phyloP scores from a whole-genome alignment of 2,888 invertebrate genomes.

The Cacoxenus indagator region DNA sequence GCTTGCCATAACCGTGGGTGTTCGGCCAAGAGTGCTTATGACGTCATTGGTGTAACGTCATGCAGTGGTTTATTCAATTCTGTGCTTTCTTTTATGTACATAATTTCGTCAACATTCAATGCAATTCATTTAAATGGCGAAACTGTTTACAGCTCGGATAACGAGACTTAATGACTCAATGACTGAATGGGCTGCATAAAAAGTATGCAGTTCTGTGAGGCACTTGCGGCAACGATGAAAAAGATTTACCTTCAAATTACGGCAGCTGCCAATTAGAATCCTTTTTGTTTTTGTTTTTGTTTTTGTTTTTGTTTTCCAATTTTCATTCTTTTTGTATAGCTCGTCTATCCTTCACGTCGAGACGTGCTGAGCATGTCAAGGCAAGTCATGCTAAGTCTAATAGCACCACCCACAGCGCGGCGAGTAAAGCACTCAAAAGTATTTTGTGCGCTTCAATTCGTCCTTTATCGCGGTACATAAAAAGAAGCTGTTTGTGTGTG shows the following conservation, averaged over 20 bases:
- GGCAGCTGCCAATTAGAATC: conserved; percentile 14
- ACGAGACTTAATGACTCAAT: background rate
- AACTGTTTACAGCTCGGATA: background rate
- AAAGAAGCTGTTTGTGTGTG: conserved; percentile 38
- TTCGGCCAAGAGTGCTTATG: background rate
- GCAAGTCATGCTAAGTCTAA: background rate
- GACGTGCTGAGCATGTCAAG: background rate
- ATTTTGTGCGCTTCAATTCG: conserved; percentile 17
- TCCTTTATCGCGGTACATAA: conserved; percentile 37
- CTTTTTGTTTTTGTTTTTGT: no score
- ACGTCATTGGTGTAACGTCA: background rate
- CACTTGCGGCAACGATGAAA: background rate
- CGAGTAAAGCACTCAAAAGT: conserved; percentile 14
- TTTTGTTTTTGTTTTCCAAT: no score
- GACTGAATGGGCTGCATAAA: background rate
- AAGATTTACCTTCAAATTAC: conserved; percentile 5
- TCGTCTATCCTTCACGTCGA: background rate
- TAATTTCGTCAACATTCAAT: background rate
- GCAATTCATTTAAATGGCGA: background rate
- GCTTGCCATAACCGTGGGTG: background rate
- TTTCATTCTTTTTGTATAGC: background rate
- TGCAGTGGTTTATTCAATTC: background rate
- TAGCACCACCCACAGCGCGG: background rate
- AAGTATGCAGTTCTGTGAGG: background rate
- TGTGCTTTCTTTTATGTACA: background rate